phyloP scores from a whole-genome alignment of 2,888 invertebrate species.

The Flabesymbios commensalis region DNA sequence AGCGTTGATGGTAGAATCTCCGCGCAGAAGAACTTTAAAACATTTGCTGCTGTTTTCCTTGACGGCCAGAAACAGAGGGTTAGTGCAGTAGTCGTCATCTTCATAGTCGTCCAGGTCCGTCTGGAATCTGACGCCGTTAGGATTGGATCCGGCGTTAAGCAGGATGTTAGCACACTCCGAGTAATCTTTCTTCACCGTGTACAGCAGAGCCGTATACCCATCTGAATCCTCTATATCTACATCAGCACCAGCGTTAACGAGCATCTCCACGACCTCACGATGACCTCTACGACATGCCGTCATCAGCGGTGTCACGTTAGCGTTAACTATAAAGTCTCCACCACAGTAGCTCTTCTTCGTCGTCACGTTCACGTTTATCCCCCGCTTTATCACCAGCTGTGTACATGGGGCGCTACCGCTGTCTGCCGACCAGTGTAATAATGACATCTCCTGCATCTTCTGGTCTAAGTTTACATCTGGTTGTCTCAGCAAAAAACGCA shows the following conservation, averaged over 20 bases:
- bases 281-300: constrained; percentile 39
- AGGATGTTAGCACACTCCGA: constrained; percentile 9
- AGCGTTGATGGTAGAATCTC: not conserved
- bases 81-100: not conserved
- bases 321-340: constrained; percentile 30
- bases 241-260: constrained; percentile 36
- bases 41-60: no score
- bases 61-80: not conserved
- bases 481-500: constrained; percentile 12
- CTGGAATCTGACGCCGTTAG: not conserved
- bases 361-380: constrained; percentile 5
- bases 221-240: constrained; percentile 37
- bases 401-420: constrained; percentile 15
- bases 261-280: constrained; percentile 30
- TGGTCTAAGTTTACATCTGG: not conserved
- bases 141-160: constrained; percentile 9
- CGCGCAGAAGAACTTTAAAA: not conserved
- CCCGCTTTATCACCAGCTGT: no score
- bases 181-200: constrained; percentile 28
- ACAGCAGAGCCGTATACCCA: constrained; percentile 41
- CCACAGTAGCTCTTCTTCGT: constrained; percentile 18
- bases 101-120: not conserved
- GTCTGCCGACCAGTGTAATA: constrained; percentile 24
- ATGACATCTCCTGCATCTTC: constrained; percentile 3
- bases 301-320: constrained; percentile 41